These are phyloP conservation scores for Notothenia coriiceps DNA, from an alignment of 2,113 vertebrate genomes.

Conservation along the genomic window DNA sequence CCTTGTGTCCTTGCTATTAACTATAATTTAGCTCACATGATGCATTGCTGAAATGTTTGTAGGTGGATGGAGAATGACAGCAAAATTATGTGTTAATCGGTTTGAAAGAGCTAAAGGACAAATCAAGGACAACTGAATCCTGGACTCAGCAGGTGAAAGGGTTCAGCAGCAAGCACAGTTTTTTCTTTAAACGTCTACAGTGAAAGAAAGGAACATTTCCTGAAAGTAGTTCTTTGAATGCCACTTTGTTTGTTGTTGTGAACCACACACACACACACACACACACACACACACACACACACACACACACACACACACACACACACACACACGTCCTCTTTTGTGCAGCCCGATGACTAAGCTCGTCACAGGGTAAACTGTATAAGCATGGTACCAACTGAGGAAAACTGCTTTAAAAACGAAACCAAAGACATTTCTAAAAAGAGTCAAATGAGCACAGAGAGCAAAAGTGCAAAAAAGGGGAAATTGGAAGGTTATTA, in stretches of 20 bases:
- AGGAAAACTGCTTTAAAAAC: slow-evolving; percentile 81
- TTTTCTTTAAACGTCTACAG: slow-evolving; percentile 31
- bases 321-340: slow-evolving; percentile 20
- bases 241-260: slow-evolving; percentile 1
- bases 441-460: slow-evolving; percentile 56
- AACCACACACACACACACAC: slow-evolving; percentile 11
- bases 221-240: slow-evolving; percentile 22
- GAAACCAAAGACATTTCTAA: slow-evolving; percentile 85
- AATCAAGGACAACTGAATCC: slow-evolving; percentile 83
- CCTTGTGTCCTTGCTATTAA: slow-evolving; percentile 52
- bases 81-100: slow-evolving; percentile 60
- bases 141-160: slow-evolving; percentile 93
- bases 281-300: slow-evolving; percentile 8
- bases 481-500: slow-evolving; percentile 69
- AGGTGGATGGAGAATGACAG: slow-evolving; percentile 80
- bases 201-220: slow-evolving; percentile 56
- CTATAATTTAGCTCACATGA: slow-evolving; percentile 36
- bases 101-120: slow-evolving; percentile 63
- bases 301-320: slow-evolving; percentile 9
- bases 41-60: slow-evolving; percentile 32
- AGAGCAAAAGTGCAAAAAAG: slow-evolving; percentile 58
- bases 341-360: slow-evolving; percentile 24
- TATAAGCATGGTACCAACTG: slow-evolving; percentile 48
- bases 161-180: slow-evolving; percentile 92
- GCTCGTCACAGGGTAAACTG: slow-evolving; percentile 34